These are phyloP conservation scores for Aphelenchoides bicaudatus DNA, from an alignment of 2,888 invertebrate species.

Conservation along the genomic window DNA sequence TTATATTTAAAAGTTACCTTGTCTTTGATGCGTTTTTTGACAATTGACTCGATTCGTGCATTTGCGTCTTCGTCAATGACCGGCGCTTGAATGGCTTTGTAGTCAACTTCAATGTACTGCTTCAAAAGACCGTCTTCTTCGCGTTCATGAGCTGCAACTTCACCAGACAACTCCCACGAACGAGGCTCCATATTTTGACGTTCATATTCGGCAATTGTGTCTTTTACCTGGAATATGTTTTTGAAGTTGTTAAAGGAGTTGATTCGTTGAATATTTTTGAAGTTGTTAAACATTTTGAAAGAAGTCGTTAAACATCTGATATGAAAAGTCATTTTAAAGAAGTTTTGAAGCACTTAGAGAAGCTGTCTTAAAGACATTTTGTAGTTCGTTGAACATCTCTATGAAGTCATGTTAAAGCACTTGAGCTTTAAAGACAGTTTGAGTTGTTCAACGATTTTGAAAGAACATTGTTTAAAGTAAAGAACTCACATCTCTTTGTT, in stretches of 20 bases:
- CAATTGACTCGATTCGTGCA: slow-evolving; percentile 79
- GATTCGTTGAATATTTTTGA: too few species aligned
- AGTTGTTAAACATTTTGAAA: too few species aligned
- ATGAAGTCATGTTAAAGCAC: too few species aligned
- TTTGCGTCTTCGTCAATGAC: slow-evolving; percentile 87
- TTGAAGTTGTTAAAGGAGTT: too few species aligned
- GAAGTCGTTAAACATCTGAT: too few species aligned
- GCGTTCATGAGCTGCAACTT: slow-evolving; percentile 74
- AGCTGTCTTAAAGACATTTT: too few species aligned
- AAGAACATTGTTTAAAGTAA: neutral
- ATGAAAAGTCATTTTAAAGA: too few species aligned
- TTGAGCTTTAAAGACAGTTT: too few species aligned
- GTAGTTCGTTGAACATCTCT: too few species aligned
- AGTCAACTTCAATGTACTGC: slow-evolving; percentile 65
- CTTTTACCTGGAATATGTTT: slow-evolving; percentile 55
- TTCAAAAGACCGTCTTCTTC: slow-evolving; percentile 88
- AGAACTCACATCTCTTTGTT: slow-evolving; percentile 16
- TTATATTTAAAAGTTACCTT: slow-evolving; percentile 40
- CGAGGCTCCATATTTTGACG: slow-evolving; percentile 70
- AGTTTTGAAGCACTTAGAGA: too few species aligned
- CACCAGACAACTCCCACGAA: slow-evolving; percentile 89
- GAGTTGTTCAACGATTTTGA: too few species aligned
- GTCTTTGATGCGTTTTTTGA: slow-evolving; percentile 85
- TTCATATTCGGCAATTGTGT: slow-evolving; percentile 62
- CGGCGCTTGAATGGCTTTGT: slow-evolving; percentile 68